Percentiles rank a stretch among this genome's conserved stretches.
phyloP scores from a whole-genome alignment of 2,888 invertebrate genomes.

The Tinea pellionella region DNA sequence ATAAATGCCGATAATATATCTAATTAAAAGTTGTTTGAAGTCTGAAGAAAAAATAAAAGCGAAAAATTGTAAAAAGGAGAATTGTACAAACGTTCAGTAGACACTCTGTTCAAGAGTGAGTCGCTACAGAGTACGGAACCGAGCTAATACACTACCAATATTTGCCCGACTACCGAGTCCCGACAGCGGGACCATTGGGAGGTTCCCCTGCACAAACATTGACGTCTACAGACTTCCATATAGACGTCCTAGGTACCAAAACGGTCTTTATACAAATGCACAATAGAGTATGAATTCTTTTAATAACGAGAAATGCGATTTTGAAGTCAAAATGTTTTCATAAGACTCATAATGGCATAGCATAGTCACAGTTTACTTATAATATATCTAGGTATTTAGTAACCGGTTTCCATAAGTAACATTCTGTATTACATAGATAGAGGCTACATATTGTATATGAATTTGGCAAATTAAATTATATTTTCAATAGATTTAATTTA shows the following conservation, averaged over 20 bases:
- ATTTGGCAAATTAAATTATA: too few relatives aligned
- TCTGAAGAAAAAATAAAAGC: conserved; percentile 13
- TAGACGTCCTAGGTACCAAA: conserved; percentile 1
- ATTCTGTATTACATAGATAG: too few relatives aligned
- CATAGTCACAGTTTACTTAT: too few relatives aligned
- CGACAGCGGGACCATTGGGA: conserved; percentile 29
- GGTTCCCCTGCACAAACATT: conserved; percentile 43
- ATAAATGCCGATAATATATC: neutral
- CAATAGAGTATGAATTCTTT: neutral
- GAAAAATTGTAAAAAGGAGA: conserved; percentile 22
- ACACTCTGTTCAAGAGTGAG: conserved; percentile 28
- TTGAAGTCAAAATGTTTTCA: neutral
- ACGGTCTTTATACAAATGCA: neutral
- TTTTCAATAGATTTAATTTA: neutral
- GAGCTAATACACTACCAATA: conserved; percentile 50
- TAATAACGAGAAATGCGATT: neutral
- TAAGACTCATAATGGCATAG: neutral
- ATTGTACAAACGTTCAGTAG: conserved; percentile 21
- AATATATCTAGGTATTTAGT: too few relatives aligned
- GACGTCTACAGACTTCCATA: conserved; percentile 32
- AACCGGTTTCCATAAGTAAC: too few relatives aligned
- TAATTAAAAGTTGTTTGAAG: neutral
- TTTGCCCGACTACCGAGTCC: conserved; percentile 42
- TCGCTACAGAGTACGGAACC: conserved; percentile 34
- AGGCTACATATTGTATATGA: too few relatives aligned